A percentile compares a stretch with the other conserved stretches of the same genome.
Conservation (phyloP, 64 coral and sea anemone genomes). For the Platygyra sinensis region DNA sequence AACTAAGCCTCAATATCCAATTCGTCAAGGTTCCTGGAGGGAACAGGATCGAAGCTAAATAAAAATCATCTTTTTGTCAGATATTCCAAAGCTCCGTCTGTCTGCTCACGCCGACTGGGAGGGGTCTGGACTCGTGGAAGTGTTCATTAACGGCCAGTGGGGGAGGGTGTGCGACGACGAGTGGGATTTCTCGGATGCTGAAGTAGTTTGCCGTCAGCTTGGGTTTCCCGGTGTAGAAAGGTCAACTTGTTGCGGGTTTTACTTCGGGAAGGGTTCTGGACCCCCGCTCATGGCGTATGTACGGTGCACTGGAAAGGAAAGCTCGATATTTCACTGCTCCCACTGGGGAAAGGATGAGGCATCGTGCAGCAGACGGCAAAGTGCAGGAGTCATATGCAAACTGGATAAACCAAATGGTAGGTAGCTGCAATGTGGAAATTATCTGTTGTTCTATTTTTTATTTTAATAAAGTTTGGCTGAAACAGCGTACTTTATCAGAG, state of each 20-base stretch:
- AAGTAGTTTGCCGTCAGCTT: slow-evolving; percentile 16
- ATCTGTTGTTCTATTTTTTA: too few relatives aligned
- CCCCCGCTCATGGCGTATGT: background rate
- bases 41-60: too few relatives aligned
- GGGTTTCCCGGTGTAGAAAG: slow-evolving; percentile 16
- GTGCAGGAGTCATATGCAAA: slow-evolving; percentile 35
- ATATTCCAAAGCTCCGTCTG: slow-evolving; percentile 16
- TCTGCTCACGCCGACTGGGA: background rate
- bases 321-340: slow-evolving; percentile 11
- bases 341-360: background rate
- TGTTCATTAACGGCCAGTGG: slow-evolving; percentile 12
- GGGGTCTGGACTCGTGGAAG: slow-evolving; percentile 1
- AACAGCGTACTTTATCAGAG: too few relatives aligned
- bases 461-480: too few relatives aligned
- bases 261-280: slow-evolving; percentile 12
- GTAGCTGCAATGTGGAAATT: background rate
- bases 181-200: background rate
- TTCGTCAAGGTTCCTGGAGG: too few relatives aligned
- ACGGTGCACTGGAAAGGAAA: slow-evolving; percentile 15
- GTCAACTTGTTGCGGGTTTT: slow-evolving; percentile 16
- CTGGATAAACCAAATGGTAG: slow-evolving; percentile 22
- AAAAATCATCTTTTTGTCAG: background rate
- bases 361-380: background rate
- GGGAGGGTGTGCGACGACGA: background rate
- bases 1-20: too few relatives aligned